These are phyloP conservation scores for Boloria selene DNA, from an alignment of 2,888 invertebrate species.

Conservation along the genomic window DNA sequence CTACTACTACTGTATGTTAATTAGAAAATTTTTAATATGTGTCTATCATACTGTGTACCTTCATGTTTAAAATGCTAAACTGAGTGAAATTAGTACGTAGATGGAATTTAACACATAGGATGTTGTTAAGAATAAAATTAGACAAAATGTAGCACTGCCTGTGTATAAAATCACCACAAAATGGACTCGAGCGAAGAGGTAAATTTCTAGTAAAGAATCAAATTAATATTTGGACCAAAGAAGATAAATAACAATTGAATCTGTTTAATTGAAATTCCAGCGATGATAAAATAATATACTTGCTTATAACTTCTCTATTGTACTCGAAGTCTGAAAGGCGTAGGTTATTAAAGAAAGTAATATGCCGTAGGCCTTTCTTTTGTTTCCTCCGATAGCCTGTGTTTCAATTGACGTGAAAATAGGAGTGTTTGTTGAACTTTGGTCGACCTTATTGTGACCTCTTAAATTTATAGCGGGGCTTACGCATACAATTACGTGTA, in stretches of 20 bases:
- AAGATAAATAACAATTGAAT: slow-evolving; percentile 8
- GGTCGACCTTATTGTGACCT: slow-evolving; percentile 18
- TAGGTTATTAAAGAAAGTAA: slow-evolving; percentile 31
- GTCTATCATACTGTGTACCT: too few relatives aligned
- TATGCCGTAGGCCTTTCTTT: slow-evolving; percentile 25
- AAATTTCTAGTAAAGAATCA: not conserved
- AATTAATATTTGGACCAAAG: not conserved
- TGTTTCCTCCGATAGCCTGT: slow-evolving; percentile 25
- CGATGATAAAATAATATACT: slow-evolving; percentile 20
- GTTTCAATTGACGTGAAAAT: slow-evolving; percentile 28
- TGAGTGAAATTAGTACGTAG: too few relatives aligned
- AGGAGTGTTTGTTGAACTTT: slow-evolving; percentile 20
- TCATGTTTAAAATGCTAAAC: too few relatives aligned
- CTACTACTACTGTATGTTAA: too few relatives aligned
- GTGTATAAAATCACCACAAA: too few relatives aligned
- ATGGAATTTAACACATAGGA: too few relatives aligned
- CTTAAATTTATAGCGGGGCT: slow-evolving; percentile 7
- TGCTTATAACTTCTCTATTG: slow-evolving; percentile 24
- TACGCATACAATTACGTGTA: not conserved
- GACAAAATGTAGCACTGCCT: too few relatives aligned
- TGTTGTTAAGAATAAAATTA: too few relatives aligned
- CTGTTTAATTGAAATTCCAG: slow-evolving; percentile 8
- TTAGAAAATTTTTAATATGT: too few relatives aligned
- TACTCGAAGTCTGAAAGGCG: slow-evolving; percentile 25
- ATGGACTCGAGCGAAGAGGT: too few relatives aligned